Base-by-base conservation (phyloP, 1,140 invertebrate genomes). In the Monomorium pharaonis region DNA sequence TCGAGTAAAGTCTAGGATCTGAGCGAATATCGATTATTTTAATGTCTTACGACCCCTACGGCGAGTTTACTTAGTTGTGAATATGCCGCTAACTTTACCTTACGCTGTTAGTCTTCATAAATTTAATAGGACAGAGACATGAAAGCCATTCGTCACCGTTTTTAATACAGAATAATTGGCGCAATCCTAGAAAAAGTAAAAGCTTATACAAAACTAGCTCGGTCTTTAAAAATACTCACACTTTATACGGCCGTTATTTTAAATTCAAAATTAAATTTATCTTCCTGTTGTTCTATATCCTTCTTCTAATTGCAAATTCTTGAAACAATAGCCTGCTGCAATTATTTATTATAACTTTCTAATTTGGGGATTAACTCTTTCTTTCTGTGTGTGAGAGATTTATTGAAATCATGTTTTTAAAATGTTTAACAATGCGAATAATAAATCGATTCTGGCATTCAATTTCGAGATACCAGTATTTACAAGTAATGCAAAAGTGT, bases 21-120 rank as follows among this genome's bases (percentile, higher is more conserved):
- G 56, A 77, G 56, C 54, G 33, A 24, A 63, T 77, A 77, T 77
- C 24, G 75, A 77, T 77, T 77, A 63, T 63, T 77, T 77, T 77
- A 77, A 77, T 77, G 75, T 60, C 75, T 63, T 77, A 77, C 42
- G 18, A 77, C 37, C 58, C 49, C 54, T 24, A 63, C 56, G 24
- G 10, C 56, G 24, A 63, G 56, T 77, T 77, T 77, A 77, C 75
- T 77, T 44, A 77, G 75, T 63, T 77, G 75, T 77, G 54, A 77
- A 77, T 77, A 77, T 63, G 75, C 56, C 37, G 37, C 58, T 63
- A 77, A 77, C 75, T 77, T 77, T 77, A 63, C 54, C 37, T 77
- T 77, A 77, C 37, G 24, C 51, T 63, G 75, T 77, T 77, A 77
- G 56, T 47, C 58, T n/a, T 77, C 24, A 77, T 77, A 42, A 77